Percentiles rank a stretch among this genome's conserved stretches.
phyloP scores from a whole-genome alignment of 2,888 invertebrate genomes.

The Drosophila monieri region DNA sequence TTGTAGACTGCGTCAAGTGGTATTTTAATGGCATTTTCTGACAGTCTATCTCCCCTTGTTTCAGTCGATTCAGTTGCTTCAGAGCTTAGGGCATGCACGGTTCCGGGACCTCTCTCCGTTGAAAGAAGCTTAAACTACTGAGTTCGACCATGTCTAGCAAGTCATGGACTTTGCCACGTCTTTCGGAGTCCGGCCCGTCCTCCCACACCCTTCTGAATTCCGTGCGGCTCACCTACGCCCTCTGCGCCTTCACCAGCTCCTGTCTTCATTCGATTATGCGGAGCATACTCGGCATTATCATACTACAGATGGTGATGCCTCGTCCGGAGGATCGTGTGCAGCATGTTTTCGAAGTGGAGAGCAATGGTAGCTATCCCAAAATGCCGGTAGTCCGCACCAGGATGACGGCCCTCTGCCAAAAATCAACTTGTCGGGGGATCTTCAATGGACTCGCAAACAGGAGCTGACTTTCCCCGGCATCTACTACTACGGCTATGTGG shows the following conservation, averaged over 20 bases:
- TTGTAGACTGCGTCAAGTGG: neutral
- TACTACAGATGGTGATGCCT: constrained; percentile 86
- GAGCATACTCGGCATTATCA: constrained; percentile 85
- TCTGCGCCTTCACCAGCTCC: constrained; percentile 82
- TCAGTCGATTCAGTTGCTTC: neutral
- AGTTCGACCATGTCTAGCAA: constrained; percentile 47
- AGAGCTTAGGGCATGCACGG: neutral
- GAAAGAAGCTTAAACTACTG: neutral
- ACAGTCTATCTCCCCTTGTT: too few species aligned
- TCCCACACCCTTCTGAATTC: constrained; percentile 72
- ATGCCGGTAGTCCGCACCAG: neutral
- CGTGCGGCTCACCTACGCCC: constrained; percentile 81
- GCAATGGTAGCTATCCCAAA: constrained; percentile 8
- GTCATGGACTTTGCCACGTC: constrained; percentile 56
- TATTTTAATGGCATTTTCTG: too few species aligned
- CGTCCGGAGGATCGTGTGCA: constrained; percentile 52
- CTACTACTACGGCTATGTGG: constrained; percentile 85
- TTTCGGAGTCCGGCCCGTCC: constrained; percentile 5
- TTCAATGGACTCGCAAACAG: constrained; percentile 85
- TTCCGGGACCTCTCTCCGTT: neutral
- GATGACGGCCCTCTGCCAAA: neutral
- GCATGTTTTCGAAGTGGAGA: neutral
- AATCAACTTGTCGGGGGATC: constrained; percentile 80
- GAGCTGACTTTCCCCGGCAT: constrained; percentile 85
- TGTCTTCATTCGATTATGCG: constrained; percentile 83